Evolutionary conservation across 2,888 invertebrate species (phyloP).

Genomic region (Chrysina gloriosa): DNA sequence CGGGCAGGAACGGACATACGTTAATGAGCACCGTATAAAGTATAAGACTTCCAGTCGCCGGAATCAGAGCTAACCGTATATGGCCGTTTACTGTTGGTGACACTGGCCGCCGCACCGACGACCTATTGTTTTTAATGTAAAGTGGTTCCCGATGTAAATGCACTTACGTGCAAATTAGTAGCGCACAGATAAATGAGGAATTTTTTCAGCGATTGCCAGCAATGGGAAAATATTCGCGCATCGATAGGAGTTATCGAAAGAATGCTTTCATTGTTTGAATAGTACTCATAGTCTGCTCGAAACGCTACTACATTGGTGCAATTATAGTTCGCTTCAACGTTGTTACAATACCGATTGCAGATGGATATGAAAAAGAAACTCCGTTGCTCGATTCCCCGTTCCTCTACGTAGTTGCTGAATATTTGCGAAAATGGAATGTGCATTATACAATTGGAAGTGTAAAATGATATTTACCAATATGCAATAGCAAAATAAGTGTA

Average conservation of each 20-base stretch:
- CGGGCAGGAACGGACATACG: conserved; percentile 32
- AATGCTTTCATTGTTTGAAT: background rate
- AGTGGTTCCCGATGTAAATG: conserved; percentile 37
- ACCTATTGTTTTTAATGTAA: conserved; percentile 41
- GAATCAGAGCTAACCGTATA: conserved; percentile 37
- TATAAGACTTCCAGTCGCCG: conserved; percentile 34
- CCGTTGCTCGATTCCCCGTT: too few relatives aligned
- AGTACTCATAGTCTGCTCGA: too few relatives aligned
- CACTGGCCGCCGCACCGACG: conserved; percentile 33
- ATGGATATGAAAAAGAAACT: too few relatives aligned
- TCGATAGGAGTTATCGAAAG: background rate
- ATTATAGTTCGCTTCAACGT: too few relatives aligned
- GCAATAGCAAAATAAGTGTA: too few relatives aligned
- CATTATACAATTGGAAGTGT: too few relatives aligned
- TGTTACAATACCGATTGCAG: too few relatives aligned
- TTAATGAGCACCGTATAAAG: conserved; percentile 42
- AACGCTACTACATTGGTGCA: too few relatives aligned
- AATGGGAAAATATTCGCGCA: background rate
- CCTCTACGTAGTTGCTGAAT: too few relatives aligned
- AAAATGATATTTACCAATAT: too few relatives aligned
- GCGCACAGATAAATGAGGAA: conserved; percentile 35
- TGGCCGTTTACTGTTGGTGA: conserved; percentile 35
- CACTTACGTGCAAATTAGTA: conserved; percentile 39
- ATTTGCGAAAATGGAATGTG: too few relatives aligned
- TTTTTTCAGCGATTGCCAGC: conserved; percentile 18